Base-by-base conservation (phyloP, 64 coral and sea anemone genomes). In the Montipora efflorescens region DNA sequence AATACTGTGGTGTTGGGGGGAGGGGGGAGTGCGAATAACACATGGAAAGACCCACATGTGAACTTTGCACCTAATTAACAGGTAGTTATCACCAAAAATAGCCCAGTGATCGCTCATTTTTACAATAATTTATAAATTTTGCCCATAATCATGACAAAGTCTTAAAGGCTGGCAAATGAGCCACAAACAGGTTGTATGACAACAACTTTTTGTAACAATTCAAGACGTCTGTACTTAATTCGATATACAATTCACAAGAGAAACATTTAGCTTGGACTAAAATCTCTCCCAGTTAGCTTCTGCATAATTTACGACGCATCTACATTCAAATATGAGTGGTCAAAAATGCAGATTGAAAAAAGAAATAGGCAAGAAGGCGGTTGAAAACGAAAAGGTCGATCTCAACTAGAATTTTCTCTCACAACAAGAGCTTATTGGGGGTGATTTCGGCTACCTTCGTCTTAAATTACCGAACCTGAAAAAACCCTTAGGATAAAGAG, bases 271-370 rank as follows among this genome's bases (percentile, higher is more conserved):
- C 8, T 11, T 9, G 9, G 23, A 76, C 23, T 25, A 11, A 76
- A 1, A 46, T 47, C 36, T 7, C 74, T 76, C 74, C 74, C 45
- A 13, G 28, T 76, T 8, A 11, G n/a, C 36, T 14, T 28, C 11
- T 76, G 74, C 23, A 76, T 76, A 76, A 76, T 76, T 76, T 45
- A 76, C 74, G 74, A 76, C 74, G 36, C 0, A 43, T 76, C 36
- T 76, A 13, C 8, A 76, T 46, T 11, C 74, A 76, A 76, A 76
- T 46, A 23, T 44, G 11, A 36, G 28, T 25, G 23, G 28, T 76
- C 21, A 43, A 76, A 43, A 12, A 13, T 14, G 9, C 13, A 76
- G 7, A 45, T 14, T 13, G 8, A 76, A 10, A 11, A 46, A 25
- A 45, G 11, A 76, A 76, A 71, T 14, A 67, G 21, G 2, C 62